Percentiles rank a stretch among this genome's conserved stretches.
Conservation (phyloP, 2,888 invertebrate species). For the Hirtodrosophila confusa region DNA sequence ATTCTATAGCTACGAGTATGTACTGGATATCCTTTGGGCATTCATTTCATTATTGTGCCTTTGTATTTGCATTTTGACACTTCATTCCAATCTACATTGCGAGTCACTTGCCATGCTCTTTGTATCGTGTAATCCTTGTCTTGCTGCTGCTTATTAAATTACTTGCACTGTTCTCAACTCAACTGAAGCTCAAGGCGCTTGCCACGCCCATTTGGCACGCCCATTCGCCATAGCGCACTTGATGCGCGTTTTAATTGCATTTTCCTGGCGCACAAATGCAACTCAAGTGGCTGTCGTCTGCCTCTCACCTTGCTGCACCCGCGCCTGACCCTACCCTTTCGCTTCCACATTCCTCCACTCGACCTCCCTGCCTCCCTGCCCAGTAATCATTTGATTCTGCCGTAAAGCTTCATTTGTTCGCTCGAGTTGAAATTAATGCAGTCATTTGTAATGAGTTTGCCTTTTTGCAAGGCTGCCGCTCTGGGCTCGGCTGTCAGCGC, state of each 20-base stretch:
- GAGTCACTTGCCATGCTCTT: constrained; percentile 59
- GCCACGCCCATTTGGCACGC: constrained; percentile 16
- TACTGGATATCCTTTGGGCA: not conserved
- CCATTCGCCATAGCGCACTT: constrained; percentile 38
- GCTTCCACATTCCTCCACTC: not conserved
- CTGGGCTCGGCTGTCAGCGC: constrained; percentile 44
- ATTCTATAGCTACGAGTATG: too few relatives aligned
- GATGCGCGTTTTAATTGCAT: constrained; percentile 74
- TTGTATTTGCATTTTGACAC: constrained; percentile 52
- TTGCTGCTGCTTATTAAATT: constrained; percentile 67
- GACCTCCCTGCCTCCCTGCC: not conserved
- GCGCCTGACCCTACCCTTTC: constrained; percentile 1
- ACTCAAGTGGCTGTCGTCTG: constrained; percentile 68
- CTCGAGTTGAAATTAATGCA: constrained; percentile 77
- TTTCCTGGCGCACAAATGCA: constrained; percentile 67
- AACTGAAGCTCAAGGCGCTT: constrained; percentile 25
- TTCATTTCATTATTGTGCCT: constrained; percentile 4
- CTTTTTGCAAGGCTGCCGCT: constrained; percentile 28
- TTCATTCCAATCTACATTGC: constrained; percentile 58
- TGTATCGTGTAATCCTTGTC: constrained; percentile 52
- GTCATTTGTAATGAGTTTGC: constrained; percentile 80
- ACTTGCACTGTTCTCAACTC: constrained; percentile 35
- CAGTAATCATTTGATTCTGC: constrained; percentile 39
- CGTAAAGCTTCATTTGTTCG: constrained; percentile 63
- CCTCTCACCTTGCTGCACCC: constrained; percentile 42